These are phyloP conservation scores for Gopherus evgoodei DNA, from an alignment of 2,113 vertebrate species.

Conservation along the genomic window DNA sequence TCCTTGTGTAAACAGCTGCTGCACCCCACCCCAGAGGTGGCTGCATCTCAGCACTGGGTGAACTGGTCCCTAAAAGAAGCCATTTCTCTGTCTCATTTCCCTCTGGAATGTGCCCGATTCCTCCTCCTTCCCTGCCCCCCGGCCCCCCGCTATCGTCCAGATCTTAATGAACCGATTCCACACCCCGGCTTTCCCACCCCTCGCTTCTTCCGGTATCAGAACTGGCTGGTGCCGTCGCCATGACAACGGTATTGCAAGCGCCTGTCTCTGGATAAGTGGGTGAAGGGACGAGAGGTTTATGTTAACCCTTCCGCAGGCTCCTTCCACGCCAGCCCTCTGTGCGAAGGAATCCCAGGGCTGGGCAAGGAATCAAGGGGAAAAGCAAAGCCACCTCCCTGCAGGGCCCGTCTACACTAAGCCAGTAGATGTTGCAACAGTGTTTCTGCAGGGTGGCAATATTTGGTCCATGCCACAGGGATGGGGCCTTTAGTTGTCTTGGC, in stretches of 20 bases:
- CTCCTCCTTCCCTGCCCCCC: neutral
- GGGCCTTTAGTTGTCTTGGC: neutral
- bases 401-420: neutral
- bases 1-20: too few relatives aligned
- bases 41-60: neutral
- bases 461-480: neutral
- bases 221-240: neutral
- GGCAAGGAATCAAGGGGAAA: constrained; percentile 47
- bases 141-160: neutral
- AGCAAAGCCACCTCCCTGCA: constrained; percentile 14
- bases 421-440: neutral
- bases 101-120: neutral
- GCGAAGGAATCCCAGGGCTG: neutral
- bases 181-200: neutral
- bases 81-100: neutral
- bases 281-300: neutral
- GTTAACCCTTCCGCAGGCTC: neutral
- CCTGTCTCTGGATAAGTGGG: neutral
- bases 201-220: neutral
- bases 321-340: neutral
- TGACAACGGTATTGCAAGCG: neutral
- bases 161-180: neutral
- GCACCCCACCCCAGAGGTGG: neutral
- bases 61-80: too few relatives aligned
- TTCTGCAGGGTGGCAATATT: neutral